Conservation (phyloP, 2,797 vertebrate species). For the Pseudochirops cupreus region DNA sequence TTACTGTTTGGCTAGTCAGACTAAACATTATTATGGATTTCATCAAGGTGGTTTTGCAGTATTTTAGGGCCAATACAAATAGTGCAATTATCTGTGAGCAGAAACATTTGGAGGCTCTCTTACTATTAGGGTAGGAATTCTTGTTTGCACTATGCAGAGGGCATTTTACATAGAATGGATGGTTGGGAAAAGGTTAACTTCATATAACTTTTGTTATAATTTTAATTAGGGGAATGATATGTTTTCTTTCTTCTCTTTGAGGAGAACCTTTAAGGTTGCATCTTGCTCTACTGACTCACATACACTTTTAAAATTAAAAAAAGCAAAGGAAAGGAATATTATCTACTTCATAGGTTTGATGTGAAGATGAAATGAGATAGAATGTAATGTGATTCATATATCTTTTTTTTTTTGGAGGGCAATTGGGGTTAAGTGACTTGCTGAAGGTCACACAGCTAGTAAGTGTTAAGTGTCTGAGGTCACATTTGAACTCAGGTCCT, state of each 20-base stretch:
- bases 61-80: background rate
- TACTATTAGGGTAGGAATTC: background rate
- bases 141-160: background rate
- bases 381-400: background rate
- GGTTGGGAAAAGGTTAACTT: background rate
- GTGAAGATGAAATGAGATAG: conserved; percentile 8
- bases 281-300: background rate
- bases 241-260: background rate
- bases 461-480: too few species aligned
- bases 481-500: too few species aligned
- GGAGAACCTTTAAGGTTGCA: background rate
- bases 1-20: background rate
- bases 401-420: too few species aligned
- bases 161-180: background rate
- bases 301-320: background rate
- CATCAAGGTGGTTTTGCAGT: background rate
- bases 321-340: background rate
- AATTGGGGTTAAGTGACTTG: too few species aligned
- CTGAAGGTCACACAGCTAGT: too few species aligned
- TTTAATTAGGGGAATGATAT: background rate
- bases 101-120: background rate
- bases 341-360: background rate
- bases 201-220: background rate
- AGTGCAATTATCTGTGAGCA: background rate
- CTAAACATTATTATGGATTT: background rate